These are phyloP conservation scores for Ameiurus melas DNA, from an alignment of 2,113 vertebrate species.

Conservation along the genomic window DNA sequence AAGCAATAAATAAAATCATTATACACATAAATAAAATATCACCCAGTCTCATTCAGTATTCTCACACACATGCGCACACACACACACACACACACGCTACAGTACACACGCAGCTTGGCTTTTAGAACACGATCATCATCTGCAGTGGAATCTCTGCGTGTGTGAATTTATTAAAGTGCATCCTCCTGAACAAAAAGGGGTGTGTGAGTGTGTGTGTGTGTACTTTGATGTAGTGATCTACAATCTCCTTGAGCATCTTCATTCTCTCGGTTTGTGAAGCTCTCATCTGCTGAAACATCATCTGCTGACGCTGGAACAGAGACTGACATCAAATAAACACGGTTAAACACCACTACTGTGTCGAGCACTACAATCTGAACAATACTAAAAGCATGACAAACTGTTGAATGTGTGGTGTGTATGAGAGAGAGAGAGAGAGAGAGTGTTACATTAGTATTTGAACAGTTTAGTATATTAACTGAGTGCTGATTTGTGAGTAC, in stretches of 20 bases:
- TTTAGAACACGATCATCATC: neutral
- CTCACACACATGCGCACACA: too few species aligned
- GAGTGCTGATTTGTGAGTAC: too few species aligned
- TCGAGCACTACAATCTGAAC: neutral
- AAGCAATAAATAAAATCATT: neutral
- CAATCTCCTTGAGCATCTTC: slow-evolving; percentile 56
- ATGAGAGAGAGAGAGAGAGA: too few species aligned
- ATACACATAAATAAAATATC: neutral
- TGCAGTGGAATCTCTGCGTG: neutral
- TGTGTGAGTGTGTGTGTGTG: neutral
- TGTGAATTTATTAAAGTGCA: neutral
- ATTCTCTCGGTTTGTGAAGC: slow-evolving; percentile 55
- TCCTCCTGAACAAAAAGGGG: neutral
- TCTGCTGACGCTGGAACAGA: slow-evolving; percentile 56
- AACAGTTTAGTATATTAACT: too few species aligned
- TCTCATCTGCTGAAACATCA: slow-evolving; percentile 57
- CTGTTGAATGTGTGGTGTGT: neutral
- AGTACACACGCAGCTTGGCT: neutral
- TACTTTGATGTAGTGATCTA: slow-evolving; percentile 57
- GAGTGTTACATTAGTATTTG: too few species aligned
- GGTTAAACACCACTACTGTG: neutral
- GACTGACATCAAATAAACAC: slow-evolving; percentile 36
- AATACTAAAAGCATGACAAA: neutral
- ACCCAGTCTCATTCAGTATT: neutral
- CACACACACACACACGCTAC: too few species aligned